Base-by-base conservation (phyloP, 2,113 vertebrate genomes). In the Laterallus jamaicensis region DNA sequence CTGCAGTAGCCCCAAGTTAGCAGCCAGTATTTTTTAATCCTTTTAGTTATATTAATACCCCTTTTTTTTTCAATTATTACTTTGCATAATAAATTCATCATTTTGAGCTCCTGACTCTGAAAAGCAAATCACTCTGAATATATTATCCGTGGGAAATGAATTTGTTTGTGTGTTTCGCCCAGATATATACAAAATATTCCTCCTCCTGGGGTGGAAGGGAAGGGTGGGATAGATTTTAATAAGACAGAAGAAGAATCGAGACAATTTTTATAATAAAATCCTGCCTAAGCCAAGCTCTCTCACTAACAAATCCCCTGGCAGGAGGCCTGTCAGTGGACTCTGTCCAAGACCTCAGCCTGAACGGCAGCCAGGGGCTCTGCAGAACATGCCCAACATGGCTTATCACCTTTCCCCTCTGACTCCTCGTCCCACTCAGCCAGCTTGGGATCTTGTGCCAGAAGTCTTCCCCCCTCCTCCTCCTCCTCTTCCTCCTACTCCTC, bases 261-360 rank as follows among this genome's bases (percentile, higher is more conserved):
- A 96, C 55, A 74, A 93, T 93, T 97, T 95, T 97, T 97, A 14
- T 73, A 97, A 95, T 73, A 95, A 97, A 97, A 96, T 86, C 82
- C 74, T 93, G 50, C 52, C 73, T 93, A 88, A 96, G 89, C 88
- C 93, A 93, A 97, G 82, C 54, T 95, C 84, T 95, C 75, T 17
- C 80, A 88, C 62, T 86, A 91, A 91, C 70, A 97, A 97, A 97
- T 97, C 85, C 95, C 68, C 89, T 97, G 96, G 96, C 97, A 98
- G 89, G 93, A 96, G 40, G 91, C 85, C 95, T 95, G 58, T 71
- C 7, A 40, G 50, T 93, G 93, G 95, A 94, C 76, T 68, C 19
- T 91, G 94, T 98, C 97, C 97, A 98, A 95, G 91, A 70, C 82
- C 86, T 96, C 84, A 84, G 68, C 62, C 91, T 97, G 92, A 97